A percentile compares a stretch with the other conserved stretches of the same genome.
These are phyloP conservation scores for Agrotis segetum DNA, from an alignment of 2,888 invertebrate species.

Conservation along the genomic window DNA sequence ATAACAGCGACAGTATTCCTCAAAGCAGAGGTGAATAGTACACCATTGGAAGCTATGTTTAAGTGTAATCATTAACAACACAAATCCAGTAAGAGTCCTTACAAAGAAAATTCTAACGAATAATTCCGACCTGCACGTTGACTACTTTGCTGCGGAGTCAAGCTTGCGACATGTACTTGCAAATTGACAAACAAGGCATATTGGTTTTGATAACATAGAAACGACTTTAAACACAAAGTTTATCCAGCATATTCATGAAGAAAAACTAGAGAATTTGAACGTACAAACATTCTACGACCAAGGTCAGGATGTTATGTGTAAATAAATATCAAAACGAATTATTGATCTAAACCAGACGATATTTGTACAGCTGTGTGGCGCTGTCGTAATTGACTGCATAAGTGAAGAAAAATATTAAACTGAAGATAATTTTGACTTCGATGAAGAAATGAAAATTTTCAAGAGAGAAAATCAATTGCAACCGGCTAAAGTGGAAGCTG, in stretches of 20 bases:
- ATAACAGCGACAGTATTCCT: not conserved
- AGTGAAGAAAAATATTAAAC: not conserved
- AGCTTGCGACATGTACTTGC: not conserved
- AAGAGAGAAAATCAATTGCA: not conserved
- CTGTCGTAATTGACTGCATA: not conserved
- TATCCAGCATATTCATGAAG: not conserved
- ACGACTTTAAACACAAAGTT: not conserved
- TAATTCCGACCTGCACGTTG: too few species aligned
- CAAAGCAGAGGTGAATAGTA: not conserved
- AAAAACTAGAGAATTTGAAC: not conserved
- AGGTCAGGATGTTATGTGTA: conserved; percentile 14
- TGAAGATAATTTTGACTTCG: not conserved
- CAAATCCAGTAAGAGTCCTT: not conserved
- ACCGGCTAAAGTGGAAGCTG: too few species aligned
- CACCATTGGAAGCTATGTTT: not conserved
- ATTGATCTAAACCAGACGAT: conserved; percentile 18
- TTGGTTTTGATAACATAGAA: not conserved
- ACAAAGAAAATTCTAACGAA: not conserved
- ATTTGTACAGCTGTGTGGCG: conserved; percentile 19
- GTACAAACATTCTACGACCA: conserved; percentile 17
- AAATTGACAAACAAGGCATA: not conserved
- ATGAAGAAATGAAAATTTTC: not conserved
- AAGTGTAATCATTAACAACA: not conserved
- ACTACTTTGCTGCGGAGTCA: too few species aligned
- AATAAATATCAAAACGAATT: conserved; percentile 8